Base-by-base conservation (phyloP, 2,888 invertebrate species). In the Cephus rjabovi region DNA sequence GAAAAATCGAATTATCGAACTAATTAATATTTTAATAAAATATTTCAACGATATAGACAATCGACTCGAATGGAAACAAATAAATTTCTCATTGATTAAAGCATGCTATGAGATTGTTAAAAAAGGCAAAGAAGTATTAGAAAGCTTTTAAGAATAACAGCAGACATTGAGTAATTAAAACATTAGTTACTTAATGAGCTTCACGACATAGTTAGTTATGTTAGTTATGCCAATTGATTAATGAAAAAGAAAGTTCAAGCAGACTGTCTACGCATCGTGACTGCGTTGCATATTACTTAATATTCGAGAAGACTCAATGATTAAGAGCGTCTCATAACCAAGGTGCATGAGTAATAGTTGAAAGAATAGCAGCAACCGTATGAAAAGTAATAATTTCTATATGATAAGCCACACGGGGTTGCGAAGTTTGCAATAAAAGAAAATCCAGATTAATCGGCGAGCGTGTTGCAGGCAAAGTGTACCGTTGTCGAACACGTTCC, bases 401-500 rank as follows among this genome's bases (percentile, higher is more conserved):
- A 56, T 56, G 23, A 56, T 56, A 56, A 56, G 6, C 9, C 56
- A 56, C 23, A 15, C 56, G 56, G 23, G 56, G 56, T 23, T 9
- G 56, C 23, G 56, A 56, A 56, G 56, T 56, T 56, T 56, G 56
- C 23, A 56, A 23, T 23, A 23, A 56, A 56, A 68, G 9, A 34
- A 78, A 71, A 79, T 68, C 34, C 74, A 71, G 76, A 77, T 76
- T 75, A 76, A 77, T 77, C 80, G 76, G 79, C 77, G 76, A 80
- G 73, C 76, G 76, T 75, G 74, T 76, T 77, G 71, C 75, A 75
- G 75, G 73, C 73, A 35, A 69, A 69, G 73, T 56, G 40, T 69
- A 71, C 68, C 73, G 76, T 71, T 35, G 77, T 79, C 79, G 79
- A 80, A 79, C 79, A 76, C 78, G 79, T 81, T 81, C 77, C 80